Conservation (phyloP, 2,888 invertebrate genomes). For the Myathropa florea region DNA sequence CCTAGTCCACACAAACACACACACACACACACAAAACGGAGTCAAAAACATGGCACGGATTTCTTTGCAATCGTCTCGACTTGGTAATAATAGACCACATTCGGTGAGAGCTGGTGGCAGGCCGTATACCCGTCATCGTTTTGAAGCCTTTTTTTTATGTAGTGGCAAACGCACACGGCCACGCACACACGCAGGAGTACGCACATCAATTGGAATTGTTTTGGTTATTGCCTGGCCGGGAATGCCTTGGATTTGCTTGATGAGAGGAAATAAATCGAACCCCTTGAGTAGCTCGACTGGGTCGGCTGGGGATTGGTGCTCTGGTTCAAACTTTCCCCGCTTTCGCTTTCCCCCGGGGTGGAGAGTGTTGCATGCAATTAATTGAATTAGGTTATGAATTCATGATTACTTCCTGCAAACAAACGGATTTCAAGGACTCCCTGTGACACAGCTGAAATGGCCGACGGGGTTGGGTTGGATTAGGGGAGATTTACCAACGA, state of each 20-base stretch:
- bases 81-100: constrained; percentile 42
- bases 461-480: not conserved
- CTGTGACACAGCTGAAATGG: not conserved
- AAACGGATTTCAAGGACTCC: constrained; percentile 1
- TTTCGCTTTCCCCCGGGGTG: too few species aligned
- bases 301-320: constrained; percentile 5
- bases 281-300: constrained; percentile 11
- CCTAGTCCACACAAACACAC: not conserved
- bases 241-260: constrained; percentile 3
- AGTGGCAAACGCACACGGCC: not conserved
- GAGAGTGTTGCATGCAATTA: constrained; percentile 19
- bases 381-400: constrained; percentile 26
- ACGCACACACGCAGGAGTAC: not conserved
- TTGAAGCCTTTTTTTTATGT: constrained; percentile 25
- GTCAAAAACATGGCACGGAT: constrained; percentile 42
- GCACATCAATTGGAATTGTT: not conserved
- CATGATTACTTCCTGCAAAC: not conserved
- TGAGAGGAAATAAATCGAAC: not conserved
- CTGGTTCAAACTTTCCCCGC: not conserved
- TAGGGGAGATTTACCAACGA: not conserved
- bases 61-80: not conserved
- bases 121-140: not conserved
- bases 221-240: not conserved
- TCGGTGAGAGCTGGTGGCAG: not conserved
- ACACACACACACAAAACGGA: not conserved